A percentile compares a stretch with the other conserved stretches of the same genome.
These are phyloP conservation scores for Etia nguti DNA, from an alignment of 2,113 vertebrate genomes.

Conservation along the genomic window DNA sequence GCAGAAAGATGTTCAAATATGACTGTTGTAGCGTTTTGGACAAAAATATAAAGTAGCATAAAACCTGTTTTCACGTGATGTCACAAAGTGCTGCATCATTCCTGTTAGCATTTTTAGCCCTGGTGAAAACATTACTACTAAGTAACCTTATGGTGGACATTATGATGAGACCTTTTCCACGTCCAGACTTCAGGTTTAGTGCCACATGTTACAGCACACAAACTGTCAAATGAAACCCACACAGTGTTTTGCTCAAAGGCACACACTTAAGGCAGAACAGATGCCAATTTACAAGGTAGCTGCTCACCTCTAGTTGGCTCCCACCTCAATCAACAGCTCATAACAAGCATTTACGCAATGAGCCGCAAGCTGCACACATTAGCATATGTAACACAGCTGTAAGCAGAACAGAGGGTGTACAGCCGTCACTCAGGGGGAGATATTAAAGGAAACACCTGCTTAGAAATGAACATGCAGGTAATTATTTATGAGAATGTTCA, in stretches of 20 bases:
- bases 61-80: not conserved
- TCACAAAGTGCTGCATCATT: not conserved
- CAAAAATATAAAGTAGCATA: not conserved
- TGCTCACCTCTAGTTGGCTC: not conserved
- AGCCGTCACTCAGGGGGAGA: not conserved
- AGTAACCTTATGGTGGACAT: not conserved
- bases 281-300: not conserved
- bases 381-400: constrained; percentile 7
- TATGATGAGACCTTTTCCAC: not conserved
- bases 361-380: not conserved
- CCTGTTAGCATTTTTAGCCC: rapidly evolving
- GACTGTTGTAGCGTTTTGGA: not conserved
- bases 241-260: not conserved
- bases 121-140: not conserved
- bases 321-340: not conserved
- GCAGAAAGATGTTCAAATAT: not conserved
- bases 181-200: not conserved
- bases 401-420: not conserved
- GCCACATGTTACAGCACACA: not conserved
- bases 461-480: not conserved
- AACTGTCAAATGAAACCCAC: not conserved
- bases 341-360: not conserved
- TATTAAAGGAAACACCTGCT: constrained; percentile 5
- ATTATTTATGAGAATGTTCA: not conserved
- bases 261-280: not conserved